Evolutionary conservation across 2,113 vertebrate species (phyloP).

Genomic region (Ellobius talpinus): DNA sequence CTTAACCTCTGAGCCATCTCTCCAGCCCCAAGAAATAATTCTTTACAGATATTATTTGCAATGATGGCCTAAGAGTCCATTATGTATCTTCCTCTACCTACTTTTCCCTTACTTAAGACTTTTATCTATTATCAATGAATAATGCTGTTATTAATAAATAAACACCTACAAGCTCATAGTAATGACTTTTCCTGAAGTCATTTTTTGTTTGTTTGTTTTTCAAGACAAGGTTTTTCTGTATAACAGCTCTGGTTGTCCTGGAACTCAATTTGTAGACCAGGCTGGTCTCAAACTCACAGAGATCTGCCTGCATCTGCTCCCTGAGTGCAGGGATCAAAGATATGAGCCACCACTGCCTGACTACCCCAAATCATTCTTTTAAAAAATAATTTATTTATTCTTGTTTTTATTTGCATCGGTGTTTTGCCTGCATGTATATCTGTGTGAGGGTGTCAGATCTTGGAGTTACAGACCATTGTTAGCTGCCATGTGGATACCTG

Average conservation of each 20-base stretch:
- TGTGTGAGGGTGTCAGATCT: neutral
- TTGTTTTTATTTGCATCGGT: neutral
- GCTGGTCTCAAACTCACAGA: neutral
- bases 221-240: neutral
- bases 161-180: conserved; percentile 26
- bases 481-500: neutral
- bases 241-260: neutral
- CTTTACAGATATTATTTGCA: conserved; percentile 51
- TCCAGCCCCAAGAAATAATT: neutral
- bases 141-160: neutral
- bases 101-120: neutral
- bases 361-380: neutral
- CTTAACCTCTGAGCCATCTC: too few relatives aligned
- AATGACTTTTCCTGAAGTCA: conserved; percentile 1
- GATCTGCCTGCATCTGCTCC: neutral
- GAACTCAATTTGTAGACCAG: neutral
- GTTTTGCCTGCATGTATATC: neutral
- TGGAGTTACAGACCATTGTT: neutral
- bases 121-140: conserved; percentile 41
- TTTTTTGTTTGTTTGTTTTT: neutral
- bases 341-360: neutral
- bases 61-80: neutral
- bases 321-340: neutral
- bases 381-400: neutral
- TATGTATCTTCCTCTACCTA: neutral